These are phyloP conservation scores for Drosophila baimaii DNA, from an alignment of 1,140 invertebrate genomes.

Conservation along the genomic window DNA sequence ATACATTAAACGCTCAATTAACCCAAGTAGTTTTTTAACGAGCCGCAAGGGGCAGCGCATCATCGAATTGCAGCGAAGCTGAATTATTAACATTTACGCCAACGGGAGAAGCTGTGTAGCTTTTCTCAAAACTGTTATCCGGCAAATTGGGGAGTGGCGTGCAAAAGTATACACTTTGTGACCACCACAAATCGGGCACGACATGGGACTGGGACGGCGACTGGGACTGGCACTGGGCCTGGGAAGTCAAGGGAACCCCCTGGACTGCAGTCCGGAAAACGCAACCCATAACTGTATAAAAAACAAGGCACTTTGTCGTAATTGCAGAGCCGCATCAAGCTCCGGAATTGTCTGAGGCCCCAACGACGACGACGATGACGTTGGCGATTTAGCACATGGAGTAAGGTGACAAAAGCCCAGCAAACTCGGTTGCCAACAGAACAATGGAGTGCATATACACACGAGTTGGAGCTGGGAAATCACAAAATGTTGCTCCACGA, in stretches of 20 bases:
- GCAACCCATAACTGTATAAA: slow-evolving; percentile 34
- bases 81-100: slow-evolving; percentile 37
- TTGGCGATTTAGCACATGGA: slow-evolving; percentile 44
- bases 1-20: slow-evolving; percentile 54
- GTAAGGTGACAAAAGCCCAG: slow-evolving; percentile 53
- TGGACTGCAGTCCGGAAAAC: slow-evolving; percentile 21
- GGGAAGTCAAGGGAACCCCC: slow-evolving; percentile 17
- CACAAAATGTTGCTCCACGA: slow-evolving; percentile 3
- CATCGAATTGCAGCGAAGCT: slow-evolving; percentile 1
- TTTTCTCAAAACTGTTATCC: slow-evolving; percentile 4
- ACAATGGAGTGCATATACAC: slow-evolving; percentile 46
- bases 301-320: slow-evolving; percentile 33
- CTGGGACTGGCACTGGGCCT: not conserved
- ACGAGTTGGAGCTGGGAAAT: slow-evolving; percentile 2
- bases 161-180: slow-evolving; percentile 13
- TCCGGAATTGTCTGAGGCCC: slow-evolving; percentile 19
- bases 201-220: not conserved
- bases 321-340: slow-evolving; percentile 35
- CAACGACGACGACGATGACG: slow-evolving; percentile 22
- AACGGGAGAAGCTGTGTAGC: not conserved
- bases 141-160: slow-evolving; percentile 34
- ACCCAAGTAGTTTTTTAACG: slow-evolving; percentile 27
- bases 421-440: slow-evolving; percentile 26
- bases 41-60: slow-evolving; percentile 17
- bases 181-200: slow-evolving; percentile 10